Evolutionary conservation across 2,888 invertebrate species (phyloP).

Genomic region (Laothoe populi): DNA sequence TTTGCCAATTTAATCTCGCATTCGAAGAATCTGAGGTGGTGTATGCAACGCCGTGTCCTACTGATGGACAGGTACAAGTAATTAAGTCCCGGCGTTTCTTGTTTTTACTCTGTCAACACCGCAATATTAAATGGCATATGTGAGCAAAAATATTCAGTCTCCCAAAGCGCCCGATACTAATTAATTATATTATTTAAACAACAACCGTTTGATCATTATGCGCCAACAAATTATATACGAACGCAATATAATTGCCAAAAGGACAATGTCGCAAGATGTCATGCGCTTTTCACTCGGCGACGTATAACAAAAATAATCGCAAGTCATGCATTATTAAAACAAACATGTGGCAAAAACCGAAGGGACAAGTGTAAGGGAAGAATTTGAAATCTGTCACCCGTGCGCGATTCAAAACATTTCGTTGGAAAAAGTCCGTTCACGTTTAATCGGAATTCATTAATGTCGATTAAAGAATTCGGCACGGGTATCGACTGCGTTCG

Average conservation of each 20-base stretch:
- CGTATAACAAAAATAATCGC: constrained; percentile 28
- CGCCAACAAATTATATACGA: constrained; percentile 43
- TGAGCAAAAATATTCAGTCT: constrained; percentile 38
- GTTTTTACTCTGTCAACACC: constrained; percentile 47
- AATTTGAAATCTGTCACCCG: constrained; percentile 83
- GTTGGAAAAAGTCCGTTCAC: constrained; percentile 65
- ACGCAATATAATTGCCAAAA: constrained; percentile 33
- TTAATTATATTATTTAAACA: constrained; percentile 46
- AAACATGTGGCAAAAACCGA: constrained; percentile 62
- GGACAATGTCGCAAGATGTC: constrained; percentile 3
- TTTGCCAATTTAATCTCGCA: constrained; percentile 73
- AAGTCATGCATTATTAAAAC: constrained; percentile 76
- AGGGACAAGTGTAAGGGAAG: constrained; percentile 80
- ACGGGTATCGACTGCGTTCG: constrained; percentile 50
- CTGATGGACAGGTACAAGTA: constrained; percentile 60
- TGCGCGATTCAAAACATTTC: constrained; percentile 76
- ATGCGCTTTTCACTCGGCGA: constrained; percentile 14
- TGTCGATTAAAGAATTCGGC: constrained; percentile 71
- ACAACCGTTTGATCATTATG: constrained; percentile 44
- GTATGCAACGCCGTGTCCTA: constrained; percentile 57
- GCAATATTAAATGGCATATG: constrained; percentile 45
- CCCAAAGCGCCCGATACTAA: not conserved
- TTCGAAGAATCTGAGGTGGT: constrained; percentile 60
- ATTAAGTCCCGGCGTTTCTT: constrained; percentile 55
- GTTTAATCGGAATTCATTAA: constrained; percentile 74